A percentile compares a stretch with the other conserved stretches of the same genome.
These are phyloP conservation scores for Adelognathus sp. DNA, from an alignment of 2,888 invertebrate species.

Conservation along the genomic window DNA sequence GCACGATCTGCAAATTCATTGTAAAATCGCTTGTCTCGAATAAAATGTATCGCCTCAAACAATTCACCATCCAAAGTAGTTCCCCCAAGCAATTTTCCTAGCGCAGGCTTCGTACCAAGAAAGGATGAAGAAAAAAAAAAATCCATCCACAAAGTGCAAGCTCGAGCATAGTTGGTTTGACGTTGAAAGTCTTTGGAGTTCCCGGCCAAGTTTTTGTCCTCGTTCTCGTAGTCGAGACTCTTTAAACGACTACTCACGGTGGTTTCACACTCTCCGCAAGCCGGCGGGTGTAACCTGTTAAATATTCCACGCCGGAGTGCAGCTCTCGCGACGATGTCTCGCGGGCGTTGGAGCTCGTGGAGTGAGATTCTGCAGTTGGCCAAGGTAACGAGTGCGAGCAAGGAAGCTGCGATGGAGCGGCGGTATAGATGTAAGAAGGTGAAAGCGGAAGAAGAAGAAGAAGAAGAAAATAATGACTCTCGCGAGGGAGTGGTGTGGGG, in stretches of 20 bases:
- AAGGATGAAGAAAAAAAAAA: constrained; percentile 46
- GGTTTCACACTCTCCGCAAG: not conserved
- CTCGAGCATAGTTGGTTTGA: not conserved
- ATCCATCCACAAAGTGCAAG: constrained; percentile 54
- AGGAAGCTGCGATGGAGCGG: constrained; percentile 23
- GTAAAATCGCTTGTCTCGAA: no score
- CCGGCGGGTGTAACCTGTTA: constrained; percentile 72
- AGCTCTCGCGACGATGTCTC: constrained; percentile 39
- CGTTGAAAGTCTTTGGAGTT: constrained; percentile 67
- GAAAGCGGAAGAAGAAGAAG: constrained; percentile 66
- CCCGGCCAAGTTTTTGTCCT: constrained; percentile 54
- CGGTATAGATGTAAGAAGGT: constrained; percentile 59
- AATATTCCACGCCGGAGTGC: constrained; percentile 76
- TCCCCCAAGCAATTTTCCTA: not conserved
- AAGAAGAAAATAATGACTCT: constrained; percentile 81
- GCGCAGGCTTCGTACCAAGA: not conserved
- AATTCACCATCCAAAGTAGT: no score
- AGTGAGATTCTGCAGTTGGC: constrained; percentile 17
- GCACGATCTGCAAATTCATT: no score
- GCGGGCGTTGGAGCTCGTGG: not conserved
- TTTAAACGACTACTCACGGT: constrained; percentile 66
- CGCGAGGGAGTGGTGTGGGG: constrained; percentile 72
- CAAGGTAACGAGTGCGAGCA: constrained; percentile 35
- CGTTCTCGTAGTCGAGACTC: constrained; percentile 62
- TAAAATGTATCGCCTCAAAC: no score